phyloP scores from a whole-genome alignment of 2,797 vertebrate genomes.

The Urophycis tenuis region DNA sequence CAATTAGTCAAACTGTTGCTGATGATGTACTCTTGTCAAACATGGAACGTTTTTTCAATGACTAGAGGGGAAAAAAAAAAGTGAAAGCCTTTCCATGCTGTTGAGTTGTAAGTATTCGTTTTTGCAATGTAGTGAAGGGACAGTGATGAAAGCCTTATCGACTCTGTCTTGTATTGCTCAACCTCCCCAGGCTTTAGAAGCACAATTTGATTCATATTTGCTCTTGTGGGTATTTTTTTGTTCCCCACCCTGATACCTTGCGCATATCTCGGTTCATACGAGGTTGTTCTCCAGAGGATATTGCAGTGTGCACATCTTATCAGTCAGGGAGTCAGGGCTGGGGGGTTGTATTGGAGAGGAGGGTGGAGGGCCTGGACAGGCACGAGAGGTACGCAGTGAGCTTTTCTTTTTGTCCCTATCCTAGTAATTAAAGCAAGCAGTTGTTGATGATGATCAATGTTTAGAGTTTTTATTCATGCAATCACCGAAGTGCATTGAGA shows the following conservation, averaged over 20 bases:
- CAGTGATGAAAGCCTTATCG: slow-evolving; percentile 49
- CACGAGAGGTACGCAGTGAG: slow-evolving; percentile 3
- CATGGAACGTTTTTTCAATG: background rate
- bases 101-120: slow-evolving; percentile 40
- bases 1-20: background rate
- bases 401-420: background rate
- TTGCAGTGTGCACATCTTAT: slow-evolving; percentile 48
- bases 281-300: slow-evolving; percentile 40
- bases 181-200: slow-evolving; percentile 18
- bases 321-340: slow-evolving; percentile 19
- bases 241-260: slow-evolving; percentile 14
- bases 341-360: slow-evolving; percentile 16
- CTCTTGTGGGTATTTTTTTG: background rate
- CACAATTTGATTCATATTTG: slow-evolving; percentile 1
- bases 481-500: background rate
- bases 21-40: background rate
- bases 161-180: slow-evolving; percentile 30
- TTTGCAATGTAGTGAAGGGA: slow-evolving; percentile 14
- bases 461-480: slow-evolving; percentile 13
- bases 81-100: background rate
- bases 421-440: slow-evolving; percentile 11
- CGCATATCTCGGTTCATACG: slow-evolving; percentile 41
- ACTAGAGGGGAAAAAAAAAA: background rate
- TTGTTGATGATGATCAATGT: slow-evolving; percentile 8
- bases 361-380: background rate